phyloP scores from a whole-genome alignment of 2,113 vertebrate species.

The Elephas maximus region DNA sequence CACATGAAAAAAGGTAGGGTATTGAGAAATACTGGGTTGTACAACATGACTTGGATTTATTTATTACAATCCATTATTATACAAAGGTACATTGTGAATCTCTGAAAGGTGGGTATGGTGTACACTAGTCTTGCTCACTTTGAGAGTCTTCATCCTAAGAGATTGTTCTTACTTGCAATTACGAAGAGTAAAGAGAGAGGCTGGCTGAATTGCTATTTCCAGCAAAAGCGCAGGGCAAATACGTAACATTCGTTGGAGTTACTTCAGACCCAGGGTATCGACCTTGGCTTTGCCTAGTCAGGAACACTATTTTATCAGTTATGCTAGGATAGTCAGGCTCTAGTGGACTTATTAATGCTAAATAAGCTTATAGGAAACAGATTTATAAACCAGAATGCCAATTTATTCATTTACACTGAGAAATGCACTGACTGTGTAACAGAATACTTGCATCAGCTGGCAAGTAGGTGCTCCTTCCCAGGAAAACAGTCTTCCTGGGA shows the following conservation, averaged over 20 bases:
- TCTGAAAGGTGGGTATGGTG: background rate
- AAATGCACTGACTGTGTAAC: background rate
- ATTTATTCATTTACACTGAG: slow-evolving; percentile 48
- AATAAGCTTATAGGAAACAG: slow-evolving; percentile 48
- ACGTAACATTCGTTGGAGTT: background rate
- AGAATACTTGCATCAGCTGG: slow-evolving; percentile 31
- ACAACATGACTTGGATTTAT: background rate
- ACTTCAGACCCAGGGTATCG: background rate
- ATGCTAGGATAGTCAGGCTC: background rate
- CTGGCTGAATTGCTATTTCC: background rate
- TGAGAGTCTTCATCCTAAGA: background rate
- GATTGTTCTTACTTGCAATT: background rate
- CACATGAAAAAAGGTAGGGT: background rate
- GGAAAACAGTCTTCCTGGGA: slow-evolving; percentile 36
- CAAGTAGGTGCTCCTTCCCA: slow-evolving; percentile 29
- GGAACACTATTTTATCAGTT: slow-evolving; percentile 1
- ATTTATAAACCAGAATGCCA: slow-evolving; percentile 64
- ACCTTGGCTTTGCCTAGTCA: background rate
- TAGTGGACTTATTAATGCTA: slow-evolving; percentile 52
- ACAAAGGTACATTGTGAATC: background rate
- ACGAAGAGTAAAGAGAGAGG: background rate
- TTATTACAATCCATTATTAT: background rate
- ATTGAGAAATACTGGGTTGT: background rate
- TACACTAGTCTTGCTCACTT: background rate
- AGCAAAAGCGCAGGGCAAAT: background rate